phyloP scores from a whole-genome alignment of 2,113 vertebrate species.

The Aptenodytes forsteri region DNA sequence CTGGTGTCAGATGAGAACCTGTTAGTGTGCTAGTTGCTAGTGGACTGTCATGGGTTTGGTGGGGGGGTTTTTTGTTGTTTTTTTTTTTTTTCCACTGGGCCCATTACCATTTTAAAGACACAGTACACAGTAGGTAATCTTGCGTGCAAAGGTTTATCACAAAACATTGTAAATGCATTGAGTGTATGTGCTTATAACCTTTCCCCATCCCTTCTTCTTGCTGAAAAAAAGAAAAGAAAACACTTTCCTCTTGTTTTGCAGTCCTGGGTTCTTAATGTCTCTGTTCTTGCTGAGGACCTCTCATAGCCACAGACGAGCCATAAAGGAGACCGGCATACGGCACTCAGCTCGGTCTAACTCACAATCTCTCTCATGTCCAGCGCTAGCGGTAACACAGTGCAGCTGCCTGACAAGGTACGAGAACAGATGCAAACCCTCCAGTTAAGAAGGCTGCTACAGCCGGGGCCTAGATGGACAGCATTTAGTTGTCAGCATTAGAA shows the following conservation, averaged over 20 bases:
- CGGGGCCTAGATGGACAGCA: neutral
- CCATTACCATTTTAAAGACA: conserved; percentile 77
- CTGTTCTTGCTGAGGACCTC: neutral
- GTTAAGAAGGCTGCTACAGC: neutral
- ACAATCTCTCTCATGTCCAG: rapidly evolving
- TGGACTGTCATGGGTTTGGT: conserved; percentile 71
- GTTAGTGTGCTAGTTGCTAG: conserved; percentile 84
- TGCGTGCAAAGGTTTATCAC: conserved; percentile 21
- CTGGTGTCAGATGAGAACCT: conserved; percentile 90
- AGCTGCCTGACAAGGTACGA: neutral
- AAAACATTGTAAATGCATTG: neutral
- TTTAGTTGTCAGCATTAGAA: rapidly evolving
- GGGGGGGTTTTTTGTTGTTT: neutral
- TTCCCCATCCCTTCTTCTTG: neutral
- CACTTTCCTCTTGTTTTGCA: neutral
- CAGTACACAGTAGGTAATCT: conserved; percentile 27
- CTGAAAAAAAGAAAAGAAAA: neutral
- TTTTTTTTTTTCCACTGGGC: conserved; percentile 29
- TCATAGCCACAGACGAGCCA: rapidly evolving
- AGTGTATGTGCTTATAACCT: neutral
- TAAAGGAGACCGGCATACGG: rapidly evolving
- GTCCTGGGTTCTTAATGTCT: neutral
- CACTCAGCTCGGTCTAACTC: neutral
- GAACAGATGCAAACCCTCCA: rapidly evolving
- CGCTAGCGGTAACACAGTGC: neutral